Evolutionary conservation across 64 coral and sea anemone species (phyloP).

Genomic region (Stichodactyla mertensii): DNA sequence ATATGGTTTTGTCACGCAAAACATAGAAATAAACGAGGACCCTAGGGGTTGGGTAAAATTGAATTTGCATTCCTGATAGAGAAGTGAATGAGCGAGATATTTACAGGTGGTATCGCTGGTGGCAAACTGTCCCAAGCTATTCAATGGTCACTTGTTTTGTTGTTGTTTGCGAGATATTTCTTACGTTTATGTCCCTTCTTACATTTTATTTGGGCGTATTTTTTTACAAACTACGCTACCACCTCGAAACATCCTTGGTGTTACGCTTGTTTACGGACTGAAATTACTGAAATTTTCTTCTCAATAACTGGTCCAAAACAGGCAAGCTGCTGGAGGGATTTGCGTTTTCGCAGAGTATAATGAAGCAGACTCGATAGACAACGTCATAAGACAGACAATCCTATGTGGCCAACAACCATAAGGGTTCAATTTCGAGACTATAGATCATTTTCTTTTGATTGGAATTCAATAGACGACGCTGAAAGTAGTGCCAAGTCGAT

Average conservation of each 20-base stretch:
- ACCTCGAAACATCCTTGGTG: background rate
- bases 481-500: background rate
- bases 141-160: background rate
- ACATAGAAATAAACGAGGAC: background rate
- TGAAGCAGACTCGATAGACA: background rate
- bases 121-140: background rate
- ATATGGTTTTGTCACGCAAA: too few species aligned
- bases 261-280: background rate
- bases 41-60: background rate
- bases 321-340: background rate
- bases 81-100: background rate
- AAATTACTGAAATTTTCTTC: background rate
- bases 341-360: background rate
- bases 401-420: background rate
- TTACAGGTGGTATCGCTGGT: slow-evolving; percentile 1
- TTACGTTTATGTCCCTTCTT: background rate
- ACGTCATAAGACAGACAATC: background rate
- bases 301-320: background rate
- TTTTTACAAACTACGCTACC: background rate
- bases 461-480: background rate
- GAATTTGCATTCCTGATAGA: background rate
- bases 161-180: background rate
- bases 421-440: background rate
- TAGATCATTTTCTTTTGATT: background rate
- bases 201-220: background rate